Evolutionary conservation across 2,797 vertebrate species (phyloP), one percentile per base, ranked within the genome.

Genomic region (Pangasius djambal): DNA sequence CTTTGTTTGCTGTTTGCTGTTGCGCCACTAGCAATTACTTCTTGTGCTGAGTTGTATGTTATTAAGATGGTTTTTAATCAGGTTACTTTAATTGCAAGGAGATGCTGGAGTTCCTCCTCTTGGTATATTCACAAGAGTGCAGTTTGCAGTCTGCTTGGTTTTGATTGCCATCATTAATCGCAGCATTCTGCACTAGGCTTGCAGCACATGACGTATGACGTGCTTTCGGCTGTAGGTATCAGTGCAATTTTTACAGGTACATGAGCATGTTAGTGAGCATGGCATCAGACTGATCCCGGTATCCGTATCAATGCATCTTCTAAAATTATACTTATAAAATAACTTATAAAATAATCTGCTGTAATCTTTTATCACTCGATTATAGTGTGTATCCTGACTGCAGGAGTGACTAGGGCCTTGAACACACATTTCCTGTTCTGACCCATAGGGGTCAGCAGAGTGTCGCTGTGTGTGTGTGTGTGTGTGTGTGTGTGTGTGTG

Each of bases 361-460:
- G 37, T 28, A 28, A 75, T 44, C 48, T 31, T 52, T 78, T 31
- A 7, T 31, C n/a, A n/a, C 15, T 55, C 1, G 48, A 40, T n/a
- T 31, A 25, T 25, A 6, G 8, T 55, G 50, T 55, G 50, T 79
- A 15, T 31, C 15, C 13, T 78, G 44, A 6, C 44, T 77, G 7
- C 13, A 77, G 25, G 4, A 77, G 22, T 48, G 50, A 55, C 31
- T 5, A 37, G 4, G 50, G 16, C 9, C n/a, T n/a, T 52, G 28
- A n/a, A 77, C 40, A 28, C 40, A 50, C 44, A 12, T 5, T 81
- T 81, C 16, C 75, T 61, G 79, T 50, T 83, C 40, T 88, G 74
- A 63, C 89, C 89, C 48, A 87, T 81, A 91, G 90, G 91, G 88
- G 89, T 79, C 89, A 90, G 84, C 89, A 92, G 75, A 90, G 91